Evolutionary conservation across 2,888 invertebrate genomes (phyloP).

Genomic region (Parascotia fuliginaria): DNA sequence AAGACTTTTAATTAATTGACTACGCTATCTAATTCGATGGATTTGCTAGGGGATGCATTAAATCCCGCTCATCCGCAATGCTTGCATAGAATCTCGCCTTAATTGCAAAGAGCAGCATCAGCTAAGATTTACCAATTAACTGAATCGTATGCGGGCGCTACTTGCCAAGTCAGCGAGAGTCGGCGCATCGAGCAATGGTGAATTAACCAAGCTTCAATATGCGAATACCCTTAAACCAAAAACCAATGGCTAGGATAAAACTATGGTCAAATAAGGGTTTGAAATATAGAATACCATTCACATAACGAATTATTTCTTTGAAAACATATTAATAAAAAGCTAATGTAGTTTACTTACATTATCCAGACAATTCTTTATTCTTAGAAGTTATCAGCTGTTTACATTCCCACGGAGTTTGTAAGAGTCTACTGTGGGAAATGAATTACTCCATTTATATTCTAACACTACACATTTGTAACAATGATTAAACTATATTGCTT

Average conservation of each 20-base stretch:
- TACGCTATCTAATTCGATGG: constrained; percentile 39
- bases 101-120: constrained; percentile 81
- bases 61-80: constrained; percentile 60
- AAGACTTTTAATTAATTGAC: constrained; percentile 50
- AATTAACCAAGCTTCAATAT: constrained; percentile 10
- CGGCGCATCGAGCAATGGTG: constrained; percentile 21
- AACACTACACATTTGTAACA: constrained; percentile 1
- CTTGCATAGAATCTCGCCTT: constrained; percentile 65
- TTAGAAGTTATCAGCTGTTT: constrained; percentile 30
- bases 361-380: constrained; percentile 27
- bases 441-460: constrained; percentile 24
- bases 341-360: constrained; percentile 30
- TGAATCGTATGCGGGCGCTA: constrained; percentile 75
- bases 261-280: neutral
- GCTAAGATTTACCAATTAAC: constrained; percentile 84
- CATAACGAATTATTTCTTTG: constrained; percentile 27
- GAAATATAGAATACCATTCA: constrained; percentile 16
- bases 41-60: constrained; percentile 56
- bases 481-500: constrained; percentile 1
- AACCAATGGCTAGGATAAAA: constrained; percentile 21
- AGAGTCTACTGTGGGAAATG: constrained; percentile 37
- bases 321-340: neutral
- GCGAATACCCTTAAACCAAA: constrained; percentile 22
- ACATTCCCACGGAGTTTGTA: constrained; percentile 40
- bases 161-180: constrained; percentile 67